Percentiles rank a stretch among this genome's conserved stretches.
phyloP scores from a whole-genome alignment of 2,888 invertebrate genomes.

The Agrypnus murinus region DNA sequence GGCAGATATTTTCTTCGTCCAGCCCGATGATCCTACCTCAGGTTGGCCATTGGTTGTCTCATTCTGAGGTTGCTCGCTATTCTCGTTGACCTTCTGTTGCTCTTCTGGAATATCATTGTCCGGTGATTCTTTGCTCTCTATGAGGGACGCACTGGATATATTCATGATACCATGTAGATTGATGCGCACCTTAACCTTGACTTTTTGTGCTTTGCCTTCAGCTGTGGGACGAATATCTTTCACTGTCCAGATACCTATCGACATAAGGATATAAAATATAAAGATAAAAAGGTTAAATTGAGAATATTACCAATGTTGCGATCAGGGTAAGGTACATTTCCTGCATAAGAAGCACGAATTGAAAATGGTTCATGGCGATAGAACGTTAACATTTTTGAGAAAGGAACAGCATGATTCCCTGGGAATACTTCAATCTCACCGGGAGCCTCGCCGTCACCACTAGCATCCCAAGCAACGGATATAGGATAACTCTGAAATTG shows the following conservation, averaged over 20 bases:
- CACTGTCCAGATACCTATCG: conserved; percentile 85
- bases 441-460: conserved; percentile 74
- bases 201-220: conserved; percentile 94
- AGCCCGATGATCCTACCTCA: conserved; percentile 71
- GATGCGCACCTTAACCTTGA: conserved; percentile 96
- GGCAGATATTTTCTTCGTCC: conserved; percentile 72
- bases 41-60: conserved; percentile 63
- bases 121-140: conserved; percentile 81
- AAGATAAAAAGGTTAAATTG: not conserved
- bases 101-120: conserved; percentile 67
- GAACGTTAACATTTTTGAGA: conserved; percentile 95
- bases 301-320: conserved; percentile 82
- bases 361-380: conserved; percentile 92
- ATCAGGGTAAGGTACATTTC: conserved; percentile 84
- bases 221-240: conserved; percentile 89
- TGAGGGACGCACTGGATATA: conserved; percentile 88
- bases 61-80: conserved; percentile 51
- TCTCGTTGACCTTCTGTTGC: conserved; percentile 58
- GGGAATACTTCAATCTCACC: conserved; percentile 96
- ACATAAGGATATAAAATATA: too few species aligned
- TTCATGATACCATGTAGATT: conserved; percentile 95
- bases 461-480: conserved; percentile 85
- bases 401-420: conserved; percentile 91
- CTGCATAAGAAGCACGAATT: conserved; percentile 88
- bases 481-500: conserved; percentile 83